Percentiles rank a stretch among this genome's conserved stretches.
These are phyloP conservation scores for Microctenopoma stevenorrisi DNA, from an alignment of 2,797 vertebrate species.

Conservation along the genomic window DNA sequence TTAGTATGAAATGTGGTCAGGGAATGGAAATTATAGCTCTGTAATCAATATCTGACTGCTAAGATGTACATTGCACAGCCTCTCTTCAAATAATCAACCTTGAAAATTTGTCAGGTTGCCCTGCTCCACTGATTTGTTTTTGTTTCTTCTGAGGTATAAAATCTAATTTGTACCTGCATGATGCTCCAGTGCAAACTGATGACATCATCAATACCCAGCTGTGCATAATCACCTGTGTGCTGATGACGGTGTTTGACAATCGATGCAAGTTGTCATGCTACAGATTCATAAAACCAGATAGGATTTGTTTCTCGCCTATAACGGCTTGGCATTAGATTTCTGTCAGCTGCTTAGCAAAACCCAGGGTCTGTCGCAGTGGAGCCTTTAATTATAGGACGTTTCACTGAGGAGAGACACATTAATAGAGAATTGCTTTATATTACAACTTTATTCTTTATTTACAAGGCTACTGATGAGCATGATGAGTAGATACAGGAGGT, in stretches of 20 bases:
- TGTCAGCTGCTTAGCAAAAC: slow-evolving; percentile 39
- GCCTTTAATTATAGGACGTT: slow-evolving; percentile 8
- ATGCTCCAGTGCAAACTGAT: slow-evolving; percentile 44
- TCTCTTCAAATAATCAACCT: slow-evolving; percentile 20
- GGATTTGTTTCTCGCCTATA: slow-evolving; percentile 36
- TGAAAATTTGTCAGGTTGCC: slow-evolving; percentile 35
- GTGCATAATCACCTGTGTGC: slow-evolving; percentile 59
- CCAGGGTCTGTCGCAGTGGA: slow-evolving; percentile 7
- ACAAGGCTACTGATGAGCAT: slow-evolving; percentile 10
- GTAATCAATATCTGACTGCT: background rate
- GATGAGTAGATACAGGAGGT: slow-evolving; percentile 17
- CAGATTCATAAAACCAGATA: slow-evolving; percentile 50
- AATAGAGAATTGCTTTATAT: slow-evolving; percentile 31
- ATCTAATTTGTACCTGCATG: slow-evolving; percentile 52
- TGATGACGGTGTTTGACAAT: slow-evolving; percentile 31
- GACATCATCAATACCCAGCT: slow-evolving; percentile 68
- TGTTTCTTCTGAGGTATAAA: slow-evolving; percentile 40
- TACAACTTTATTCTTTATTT: background rate
- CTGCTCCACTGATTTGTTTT: slow-evolving; percentile 40
- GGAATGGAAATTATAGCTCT: background rate
- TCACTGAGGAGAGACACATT: slow-evolving; percentile 1
- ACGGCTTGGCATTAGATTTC: slow-evolving; percentile 38
- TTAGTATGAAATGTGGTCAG: slow-evolving; percentile 11
- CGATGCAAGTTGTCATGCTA: slow-evolving; percentile 46
- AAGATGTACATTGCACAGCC: background rate